phyloP scores from a whole-genome alignment of 2,113 vertebrate genomes.

The Cryptomyrus ogoouensis region DNA sequence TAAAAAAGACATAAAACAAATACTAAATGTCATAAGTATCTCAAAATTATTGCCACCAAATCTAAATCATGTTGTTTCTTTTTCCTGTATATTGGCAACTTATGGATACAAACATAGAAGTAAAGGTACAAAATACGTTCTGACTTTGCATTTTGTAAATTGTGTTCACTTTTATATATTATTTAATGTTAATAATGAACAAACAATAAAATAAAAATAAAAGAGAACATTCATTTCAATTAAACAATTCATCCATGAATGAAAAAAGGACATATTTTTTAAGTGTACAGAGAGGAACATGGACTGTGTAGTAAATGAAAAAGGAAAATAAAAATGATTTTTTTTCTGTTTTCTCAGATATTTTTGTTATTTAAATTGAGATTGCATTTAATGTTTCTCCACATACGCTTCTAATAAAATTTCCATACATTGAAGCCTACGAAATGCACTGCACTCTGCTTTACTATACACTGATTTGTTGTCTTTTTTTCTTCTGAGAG shows the following conservation, averaged over 20 bases:
- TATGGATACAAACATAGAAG: neutral
- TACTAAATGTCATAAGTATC: neutral
- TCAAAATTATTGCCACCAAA: neutral
- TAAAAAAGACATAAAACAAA: neutral
- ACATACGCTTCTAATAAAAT: neutral
- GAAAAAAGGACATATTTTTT: neutral
- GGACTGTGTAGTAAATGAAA: neutral
- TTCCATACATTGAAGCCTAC: neutral
- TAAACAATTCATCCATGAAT: neutral
- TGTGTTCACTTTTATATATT: neutral
- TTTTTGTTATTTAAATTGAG: neutral
- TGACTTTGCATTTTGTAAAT: slow-evolving; percentile 1
- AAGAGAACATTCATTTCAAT: neutral
- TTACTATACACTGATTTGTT: neutral
- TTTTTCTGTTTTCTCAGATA: neutral
- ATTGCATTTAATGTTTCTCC: neutral
- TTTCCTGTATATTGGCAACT: neutral
- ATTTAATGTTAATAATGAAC: slow-evolving; percentile 15
- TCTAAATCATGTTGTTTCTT: neutral
- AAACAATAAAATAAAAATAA: neutral
- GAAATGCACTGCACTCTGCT: neutral
- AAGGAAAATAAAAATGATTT: neutral
- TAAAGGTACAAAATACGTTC: neutral
- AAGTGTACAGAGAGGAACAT: neutral
- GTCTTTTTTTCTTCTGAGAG: neutral